Conservation (phyloP, 2,888 invertebrate genomes). For the Rhopalosiphum nymphaeae region DNA sequence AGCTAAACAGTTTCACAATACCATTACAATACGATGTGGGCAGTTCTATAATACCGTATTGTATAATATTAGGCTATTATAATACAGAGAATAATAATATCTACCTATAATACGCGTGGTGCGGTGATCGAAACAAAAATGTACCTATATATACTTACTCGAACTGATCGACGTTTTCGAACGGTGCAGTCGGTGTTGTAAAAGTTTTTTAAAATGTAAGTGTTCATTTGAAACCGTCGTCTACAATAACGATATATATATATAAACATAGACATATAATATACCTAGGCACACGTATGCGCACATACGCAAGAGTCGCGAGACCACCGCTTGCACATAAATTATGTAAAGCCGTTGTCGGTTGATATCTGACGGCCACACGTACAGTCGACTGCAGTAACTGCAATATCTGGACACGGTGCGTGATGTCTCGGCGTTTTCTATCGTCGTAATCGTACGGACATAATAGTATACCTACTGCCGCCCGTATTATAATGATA, state of each 20-base stretch:
- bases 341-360: neutral
- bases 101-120: neutral
- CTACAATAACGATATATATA: neutral
- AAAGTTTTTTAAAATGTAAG: neutral
- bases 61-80: neutral
- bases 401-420: neutral
- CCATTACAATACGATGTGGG: neutral
- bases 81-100: neutral
- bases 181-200: neutral
- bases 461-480: neutral
- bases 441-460: neutral
- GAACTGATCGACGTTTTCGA: neutral
- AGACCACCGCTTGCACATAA: neutral
- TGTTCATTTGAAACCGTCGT: neutral
- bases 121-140: neutral
- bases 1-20: neutral
- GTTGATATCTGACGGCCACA: constrained; percentile 1
- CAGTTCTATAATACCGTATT: neutral
- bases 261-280: neutral
- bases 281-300: neutral
- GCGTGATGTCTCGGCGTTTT: neutral
- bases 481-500: neutral
- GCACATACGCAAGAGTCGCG: neutral
- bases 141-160: neutral
- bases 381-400: neutral